Evolutionary conservation across 2,888 invertebrate species (phyloP).

Genomic region (Eretmocerus hayati): DNA sequence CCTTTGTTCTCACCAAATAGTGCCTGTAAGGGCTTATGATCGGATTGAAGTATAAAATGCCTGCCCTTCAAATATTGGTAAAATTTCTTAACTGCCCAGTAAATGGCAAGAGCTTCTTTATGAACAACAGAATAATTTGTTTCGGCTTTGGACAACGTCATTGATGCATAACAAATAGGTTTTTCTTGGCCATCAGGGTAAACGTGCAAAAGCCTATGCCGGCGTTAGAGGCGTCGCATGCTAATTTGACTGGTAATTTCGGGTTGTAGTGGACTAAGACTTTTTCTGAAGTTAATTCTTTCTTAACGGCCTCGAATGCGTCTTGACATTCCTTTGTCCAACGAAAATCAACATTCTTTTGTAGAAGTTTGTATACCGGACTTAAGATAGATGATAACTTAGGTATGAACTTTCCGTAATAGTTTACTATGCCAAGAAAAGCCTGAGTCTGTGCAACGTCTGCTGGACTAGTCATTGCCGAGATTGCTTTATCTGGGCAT

Average conservation of each 20-base stretch:
- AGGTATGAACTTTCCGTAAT: constrained; percentile 5
- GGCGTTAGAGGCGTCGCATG: constrained; percentile 6
- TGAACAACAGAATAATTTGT: constrained; percentile 35
- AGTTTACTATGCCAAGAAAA: constrained; percentile 2
- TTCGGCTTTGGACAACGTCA: constrained; percentile 32
- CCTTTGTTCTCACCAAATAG: constrained; percentile 33
- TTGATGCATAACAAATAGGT: constrained; percentile 32
- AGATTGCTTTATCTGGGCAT: constrained; percentile 21
- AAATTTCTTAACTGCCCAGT: constrained; percentile 33
- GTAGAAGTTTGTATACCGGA: not conserved
- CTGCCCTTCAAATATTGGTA: constrained; percentile 36
- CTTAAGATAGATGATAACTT: not conserved
- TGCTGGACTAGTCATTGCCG: constrained; percentile 20
- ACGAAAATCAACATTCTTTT: not conserved
- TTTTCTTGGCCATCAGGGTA: constrained; percentile 27
- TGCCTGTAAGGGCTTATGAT: constrained; percentile 34
- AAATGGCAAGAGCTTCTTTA: constrained; percentile 35
- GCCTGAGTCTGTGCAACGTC: constrained; percentile 22
- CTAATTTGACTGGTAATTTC: constrained; percentile 1
- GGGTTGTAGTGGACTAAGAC: constrained; percentile 8
- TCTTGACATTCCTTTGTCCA: not conserved
- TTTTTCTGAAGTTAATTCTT: not conserved
- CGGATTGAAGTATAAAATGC: constrained; percentile 30
- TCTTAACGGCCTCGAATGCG: not conserved
- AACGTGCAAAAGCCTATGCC: constrained; percentile 28